Conservation (phyloP, 2,888 invertebrate species). For the Conops quadrifasciatus region DNA sequence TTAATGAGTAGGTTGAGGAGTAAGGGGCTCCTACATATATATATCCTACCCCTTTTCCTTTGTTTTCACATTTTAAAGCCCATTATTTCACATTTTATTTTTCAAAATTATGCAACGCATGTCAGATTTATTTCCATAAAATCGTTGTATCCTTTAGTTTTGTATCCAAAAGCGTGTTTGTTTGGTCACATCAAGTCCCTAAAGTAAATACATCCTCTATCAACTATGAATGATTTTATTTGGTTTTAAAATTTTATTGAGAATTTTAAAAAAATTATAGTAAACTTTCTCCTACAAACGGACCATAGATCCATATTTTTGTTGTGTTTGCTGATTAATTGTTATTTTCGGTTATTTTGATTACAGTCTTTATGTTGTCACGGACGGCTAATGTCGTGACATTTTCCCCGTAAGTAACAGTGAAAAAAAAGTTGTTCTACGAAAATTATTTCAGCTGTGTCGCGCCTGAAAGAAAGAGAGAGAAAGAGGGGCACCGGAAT, state of each 20-base stretch:
- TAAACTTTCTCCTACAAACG: no score
- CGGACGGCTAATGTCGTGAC: slow-evolving; percentile 26
- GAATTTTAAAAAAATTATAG: no score
- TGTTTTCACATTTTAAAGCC: not conserved
- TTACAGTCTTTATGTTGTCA: slow-evolving; percentile 31
- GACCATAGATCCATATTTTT: slow-evolving; percentile 16
- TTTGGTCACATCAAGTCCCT: no score
- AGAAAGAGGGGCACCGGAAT: not conserved
- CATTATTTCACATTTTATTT: not conserved
- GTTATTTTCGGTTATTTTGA: slow-evolving; percentile 19
- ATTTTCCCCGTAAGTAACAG: slow-evolving; percentile 23
- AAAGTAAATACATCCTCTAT: no score
- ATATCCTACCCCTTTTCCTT: no score
- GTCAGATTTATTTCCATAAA: not conserved
- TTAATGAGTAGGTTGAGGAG: no score
- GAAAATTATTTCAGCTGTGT: slow-evolving; percentile 22
- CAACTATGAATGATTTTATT: no score
- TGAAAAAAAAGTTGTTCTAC: slow-evolving; percentile 27
- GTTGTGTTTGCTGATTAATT: slow-evolving; percentile 26
- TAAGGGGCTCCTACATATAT: no score
- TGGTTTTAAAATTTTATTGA: not conserved
- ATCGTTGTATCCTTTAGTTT: not conserved
- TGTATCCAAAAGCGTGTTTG: no score
- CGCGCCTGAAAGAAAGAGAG: slow-evolving; percentile 5
- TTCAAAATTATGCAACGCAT: slow-evolving; percentile 1